Evolutionary conservation across 1,140 invertebrate species (phyloP), one percentile per base, ranked within the genome.

Genomic region (Lepidurus couesii): DNA sequence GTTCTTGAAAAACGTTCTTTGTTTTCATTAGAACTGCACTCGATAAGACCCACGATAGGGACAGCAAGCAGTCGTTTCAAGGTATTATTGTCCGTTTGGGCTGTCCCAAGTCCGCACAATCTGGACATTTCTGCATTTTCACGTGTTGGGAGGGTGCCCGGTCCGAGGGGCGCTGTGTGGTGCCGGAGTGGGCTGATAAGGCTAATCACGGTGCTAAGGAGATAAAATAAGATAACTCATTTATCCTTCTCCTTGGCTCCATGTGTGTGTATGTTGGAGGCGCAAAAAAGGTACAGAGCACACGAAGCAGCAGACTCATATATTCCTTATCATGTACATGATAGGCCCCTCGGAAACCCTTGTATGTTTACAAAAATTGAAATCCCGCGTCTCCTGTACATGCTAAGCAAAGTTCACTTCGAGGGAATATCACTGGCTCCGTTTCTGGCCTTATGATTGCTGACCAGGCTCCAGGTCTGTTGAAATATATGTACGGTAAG

Each of bases 351-450:
- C 21, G 21, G 53, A 65, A 65, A 65, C 53, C 53, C 53, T 65
- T 65, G 53, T 65, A 65, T 65, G 53, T 65, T 65, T 65, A 65
- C 53, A n/a, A 65, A 16, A 65, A 65, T 65, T 65, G 53, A 65
- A 65, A 65, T 65, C 21, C 21, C 53, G 53, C 53, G 21, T 21
- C 53, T 16, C 53, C 53, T 65, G 1, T 11, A 65, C 53, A 65
- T 65, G 53, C n/a, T 7, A 10, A 7, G 16, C 53, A 65, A 65
- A 65, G 53, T 65, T 21, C 53, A 65, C 53, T 65, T 65, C 16
- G 10, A 21, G 9, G 53, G 9, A 7, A 21, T n/a, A 1, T 21
- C 53, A 4, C 45, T 47, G 16, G 10, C 34, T 26, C 26, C 26
- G 34, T 34, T 24, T 24, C 24, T 24, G 24, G 24, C 0, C 24